Evolutionary conservation across 2,888 invertebrate genomes (phyloP), one percentile per base, ranked within the genome.

Genomic region (Caenorhabditis afra): DNA sequence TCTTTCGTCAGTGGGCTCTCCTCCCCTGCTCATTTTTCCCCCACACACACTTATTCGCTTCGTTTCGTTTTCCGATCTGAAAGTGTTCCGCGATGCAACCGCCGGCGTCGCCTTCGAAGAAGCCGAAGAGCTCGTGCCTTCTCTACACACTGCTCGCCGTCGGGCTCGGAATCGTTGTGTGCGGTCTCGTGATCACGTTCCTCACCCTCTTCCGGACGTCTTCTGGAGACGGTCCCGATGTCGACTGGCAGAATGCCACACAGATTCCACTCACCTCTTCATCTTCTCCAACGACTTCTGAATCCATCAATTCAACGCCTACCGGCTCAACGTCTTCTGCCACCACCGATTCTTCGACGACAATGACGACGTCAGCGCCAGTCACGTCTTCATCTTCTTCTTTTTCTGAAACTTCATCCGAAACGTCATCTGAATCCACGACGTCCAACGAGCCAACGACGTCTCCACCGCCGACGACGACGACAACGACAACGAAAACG

Each of bases 221-320:
- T 3, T 5, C 20, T 14, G 65, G 65, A n/a, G 58, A 64, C 59
- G 78, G 78, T 45, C 78, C 78, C 44, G 78, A 78, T n/a, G 64
- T 50, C 18, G 65, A 65, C 23, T 64, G 64, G 49, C 58, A 65
- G 44, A 64, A 65, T 58, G 73, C 64, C 0, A 65, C 64, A 1
- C 55, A 71, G 39, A 20, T 55, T 10, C 45, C 58, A n/a, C n/a
- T n/a, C 3, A 22, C 59, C 1, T 41, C 59, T 0, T n/a, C n/a
- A n/a, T n/a, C n/a, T n/a, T n/a, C n/a, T n/a, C n/a, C n/a, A n/a
- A n/a, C n/a, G n/a, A n/a, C n/a, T n/a, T 45, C 68, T 45, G 23
- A 57, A 22, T 41, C 35, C 35, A 29, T 59, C 8, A 8, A 20
- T 47, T n/a, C 55, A 3, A 52, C 74, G 20, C 64, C 68, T n/a